A percentile compares a stretch with the other conserved stretches of the same genome.
Conservation (phyloP, 2,888 invertebrate species). For the Amphipyra tragopoginis region DNA sequence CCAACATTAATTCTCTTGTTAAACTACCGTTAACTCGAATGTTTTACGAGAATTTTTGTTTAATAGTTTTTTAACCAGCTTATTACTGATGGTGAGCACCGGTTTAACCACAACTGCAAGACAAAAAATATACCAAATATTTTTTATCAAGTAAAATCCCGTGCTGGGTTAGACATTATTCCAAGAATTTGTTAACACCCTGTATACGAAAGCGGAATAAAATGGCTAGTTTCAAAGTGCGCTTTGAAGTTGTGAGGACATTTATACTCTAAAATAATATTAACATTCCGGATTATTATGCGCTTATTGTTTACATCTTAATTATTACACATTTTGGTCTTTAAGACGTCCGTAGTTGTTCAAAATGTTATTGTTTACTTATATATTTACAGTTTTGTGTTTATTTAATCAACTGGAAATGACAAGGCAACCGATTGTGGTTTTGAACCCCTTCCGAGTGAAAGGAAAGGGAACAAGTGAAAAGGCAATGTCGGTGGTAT, state of each 20-base stretch:
- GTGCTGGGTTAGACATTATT: too few relatives aligned
- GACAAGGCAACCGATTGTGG: slow-evolving; percentile 28
- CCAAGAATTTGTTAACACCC: too few relatives aligned
- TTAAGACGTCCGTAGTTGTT: not conserved
- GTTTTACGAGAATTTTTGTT: too few relatives aligned
- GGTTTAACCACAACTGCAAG: too few relatives aligned
- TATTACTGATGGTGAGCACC: too few relatives aligned
- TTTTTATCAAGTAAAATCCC: too few relatives aligned
- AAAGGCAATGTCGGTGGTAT: slow-evolving; percentile 33
- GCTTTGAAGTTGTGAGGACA: slow-evolving; percentile 25
- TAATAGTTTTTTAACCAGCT: too few relatives aligned
- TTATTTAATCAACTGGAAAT: slow-evolving; percentile 29
- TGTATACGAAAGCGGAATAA: slow-evolving; percentile 26
- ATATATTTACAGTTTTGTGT: slow-evolving; percentile 26
- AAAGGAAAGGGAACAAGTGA: slow-evolving; percentile 28
- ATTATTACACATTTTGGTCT: slow-evolving; percentile 5
- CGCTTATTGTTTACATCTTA: slow-evolving; percentile 21
- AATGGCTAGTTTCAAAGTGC: slow-evolving; percentile 24
- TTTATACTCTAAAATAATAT: slow-evolving; percentile 23
- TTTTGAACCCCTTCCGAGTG: slow-evolving; percentile 18
- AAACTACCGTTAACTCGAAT: too few relatives aligned
- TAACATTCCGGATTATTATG: slow-evolving; percentile 14
- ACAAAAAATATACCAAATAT: too few relatives aligned
- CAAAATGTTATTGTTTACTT: slow-evolving; percentile 8
- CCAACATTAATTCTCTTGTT: too few relatives aligned